Base-by-base conservation (phyloP, 1,140 invertebrate species). In the Ips typographus region DNA sequence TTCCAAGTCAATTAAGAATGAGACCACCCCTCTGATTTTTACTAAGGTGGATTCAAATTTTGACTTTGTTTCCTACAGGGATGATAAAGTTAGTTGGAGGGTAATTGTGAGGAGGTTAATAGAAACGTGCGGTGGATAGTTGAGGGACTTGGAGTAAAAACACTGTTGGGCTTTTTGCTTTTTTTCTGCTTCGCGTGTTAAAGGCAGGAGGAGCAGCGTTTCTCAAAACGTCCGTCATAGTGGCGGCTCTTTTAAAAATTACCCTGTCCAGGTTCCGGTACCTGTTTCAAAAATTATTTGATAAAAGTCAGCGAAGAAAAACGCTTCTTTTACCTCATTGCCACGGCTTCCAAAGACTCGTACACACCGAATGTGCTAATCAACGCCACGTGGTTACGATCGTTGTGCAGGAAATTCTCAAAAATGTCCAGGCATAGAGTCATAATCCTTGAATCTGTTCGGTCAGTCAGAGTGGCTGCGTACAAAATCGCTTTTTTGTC, bases 401-500 rank as follows among this genome's bases (percentile, higher is more conserved):
- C 42, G 44, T 73, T 75, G 4, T 58, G 22, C 1, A 75, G 42
- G 40, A 72, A 73, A 70, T 72, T 71, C 49, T 73, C 72, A 39
- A 75, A 38, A 38, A 75, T 73, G 43, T 75, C 73, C 43, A 75
- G 55, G 56, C 70, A 75, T 6, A 75, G 49, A 41, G 53, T 43
- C 1, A 73, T 36, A 4, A 73, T 42, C 2, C 39, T 44, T 4
- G 56, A 22, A 55, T 70, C 53, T 2, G 58, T 42, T 39, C 42
- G 57, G 37, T 75, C 73, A 40, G 71, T 40, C 39, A 73, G 44
- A 2, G 70, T 72, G 22, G 73, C 69, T 1, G 37, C 53, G 59
- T 70, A 75, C 8, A 75, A 52, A 55, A 72, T 71, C 0, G 67
- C 62, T 55, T 73, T 75, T 66, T 75, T 22, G 22, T 22, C 22